Conservation (phyloP, 2,113 vertebrate species). For the Callionymus lyra region DNA sequence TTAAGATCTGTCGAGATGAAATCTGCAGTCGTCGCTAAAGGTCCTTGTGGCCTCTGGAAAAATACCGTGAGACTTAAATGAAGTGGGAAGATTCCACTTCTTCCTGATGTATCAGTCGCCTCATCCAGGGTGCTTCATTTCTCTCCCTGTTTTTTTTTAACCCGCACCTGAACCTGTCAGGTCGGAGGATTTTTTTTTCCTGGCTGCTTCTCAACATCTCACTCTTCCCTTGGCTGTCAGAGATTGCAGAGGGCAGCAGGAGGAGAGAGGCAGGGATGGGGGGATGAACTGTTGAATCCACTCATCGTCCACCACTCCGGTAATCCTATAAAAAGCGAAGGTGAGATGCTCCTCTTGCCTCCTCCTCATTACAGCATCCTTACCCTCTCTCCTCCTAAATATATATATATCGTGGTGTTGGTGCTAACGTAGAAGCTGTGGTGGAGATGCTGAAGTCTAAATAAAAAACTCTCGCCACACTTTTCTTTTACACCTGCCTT, state of each 20-base stretch:
- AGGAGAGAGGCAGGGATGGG: conserved; percentile 7
- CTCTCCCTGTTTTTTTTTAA: conserved; percentile 42
- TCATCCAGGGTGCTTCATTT: conserved; percentile 20
- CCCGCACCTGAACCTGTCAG: conserved; percentile 62
- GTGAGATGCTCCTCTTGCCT: conserved; percentile 66
- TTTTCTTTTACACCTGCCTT: conserved; percentile 71
- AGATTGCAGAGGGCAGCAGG: conserved; percentile 46
- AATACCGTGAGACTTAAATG: too few relatives aligned
- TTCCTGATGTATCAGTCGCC: conserved; percentile 7
- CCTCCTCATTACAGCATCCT: conserved; percentile 64
- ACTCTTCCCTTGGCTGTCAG: conserved; percentile 65
- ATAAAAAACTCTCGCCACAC: conserved; percentile 71
- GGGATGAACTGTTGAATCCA: conserved; percentile 54
- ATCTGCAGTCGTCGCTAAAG: too few relatives aligned
- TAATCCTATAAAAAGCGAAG: conserved; percentile 72
- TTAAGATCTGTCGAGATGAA: too few relatives aligned
- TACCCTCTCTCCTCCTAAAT: conserved; percentile 43
- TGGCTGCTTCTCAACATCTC: conserved; percentile 59
- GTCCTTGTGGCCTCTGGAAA: too few relatives aligned
- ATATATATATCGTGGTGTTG: conserved; percentile 45
- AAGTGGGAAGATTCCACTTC: conserved; percentile 4
- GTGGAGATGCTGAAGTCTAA: conserved; percentile 31
- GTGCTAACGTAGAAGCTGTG: conserved; percentile 22
- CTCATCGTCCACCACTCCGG: conserved; percentile 64
- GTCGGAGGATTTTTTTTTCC: conserved; percentile 54